Evolutionary conservation across 2,888 invertebrate species (phyloP).

Genomic region (Odontothrips loti): DNA sequence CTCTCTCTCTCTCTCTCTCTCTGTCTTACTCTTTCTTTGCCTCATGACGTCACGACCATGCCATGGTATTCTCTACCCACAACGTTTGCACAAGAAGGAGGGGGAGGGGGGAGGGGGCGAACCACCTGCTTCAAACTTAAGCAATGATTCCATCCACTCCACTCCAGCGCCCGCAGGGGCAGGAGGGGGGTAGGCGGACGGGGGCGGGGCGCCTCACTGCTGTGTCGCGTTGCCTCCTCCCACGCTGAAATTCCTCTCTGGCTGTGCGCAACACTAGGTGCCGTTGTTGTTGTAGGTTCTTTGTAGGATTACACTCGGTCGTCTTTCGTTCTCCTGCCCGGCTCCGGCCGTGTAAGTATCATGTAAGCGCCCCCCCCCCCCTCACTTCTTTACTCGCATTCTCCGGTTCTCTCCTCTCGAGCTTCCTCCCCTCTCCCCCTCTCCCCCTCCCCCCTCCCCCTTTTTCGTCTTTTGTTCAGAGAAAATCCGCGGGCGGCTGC

Average conservation of each 20-base stretch:
- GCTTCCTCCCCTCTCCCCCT: not conserved
- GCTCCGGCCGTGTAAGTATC: not conserved
- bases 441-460: not conserved
- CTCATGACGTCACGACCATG: not conserved
- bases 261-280: not conserved
- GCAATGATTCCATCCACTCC: not conserved
- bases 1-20: not conserved
- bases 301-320: slow-evolving; percentile 11
- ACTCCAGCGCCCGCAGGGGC: no score
- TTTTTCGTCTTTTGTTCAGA: not conserved
- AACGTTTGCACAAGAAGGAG: not conserved
- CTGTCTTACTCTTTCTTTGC: not conserved
- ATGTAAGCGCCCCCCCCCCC: not conserved
- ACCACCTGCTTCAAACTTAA: slow-evolving; percentile 20
- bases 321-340: not conserved
- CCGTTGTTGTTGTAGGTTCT: not conserved
- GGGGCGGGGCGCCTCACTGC: not conserved
- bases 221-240: not conserved
- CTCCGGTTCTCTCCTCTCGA: no score
- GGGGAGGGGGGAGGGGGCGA: not conserved
- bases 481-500: not conserved
- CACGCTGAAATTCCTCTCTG: not conserved
- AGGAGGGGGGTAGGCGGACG: no score
- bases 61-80: not conserved
- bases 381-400: not conserved